Conservation (phyloP, 2,888 invertebrate genomes). For the Tyria jacobaeae region DNA sequence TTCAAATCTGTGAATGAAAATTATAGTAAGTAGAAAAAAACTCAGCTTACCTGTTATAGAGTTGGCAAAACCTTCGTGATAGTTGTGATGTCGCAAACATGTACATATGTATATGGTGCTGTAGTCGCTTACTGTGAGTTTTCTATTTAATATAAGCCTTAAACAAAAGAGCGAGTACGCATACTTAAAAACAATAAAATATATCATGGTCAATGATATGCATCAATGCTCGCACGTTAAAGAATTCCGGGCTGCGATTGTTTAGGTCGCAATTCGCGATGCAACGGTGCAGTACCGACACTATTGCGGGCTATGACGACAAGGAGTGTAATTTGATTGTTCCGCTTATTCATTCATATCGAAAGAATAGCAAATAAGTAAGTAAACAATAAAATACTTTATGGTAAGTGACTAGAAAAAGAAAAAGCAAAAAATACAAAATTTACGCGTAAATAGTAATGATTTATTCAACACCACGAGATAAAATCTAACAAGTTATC, state of each 20-base stretch:
- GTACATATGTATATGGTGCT: too few relatives aligned
- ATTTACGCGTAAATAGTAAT: neutral
- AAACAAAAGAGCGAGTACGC: neutral
- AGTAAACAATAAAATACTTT: neutral
- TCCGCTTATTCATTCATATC: too few relatives aligned
- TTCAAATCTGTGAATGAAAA: too few relatives aligned
- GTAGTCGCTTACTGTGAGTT: neutral
- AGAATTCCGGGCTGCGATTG: slow-evolving; percentile 54
- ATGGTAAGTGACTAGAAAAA: neutral
- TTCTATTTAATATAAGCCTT: neutral
- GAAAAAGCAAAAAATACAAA: too few relatives aligned
- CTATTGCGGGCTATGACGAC: neutral
- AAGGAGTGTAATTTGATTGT: neutral
- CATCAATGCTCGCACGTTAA: slow-evolving; percentile 58
- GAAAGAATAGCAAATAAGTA: neutral
- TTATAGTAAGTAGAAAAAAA: too few relatives aligned
- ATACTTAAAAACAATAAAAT: slow-evolving; percentile 35
- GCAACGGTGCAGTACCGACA: slow-evolving; percentile 20
- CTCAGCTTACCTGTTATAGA: neutral
- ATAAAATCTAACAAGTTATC: neutral
- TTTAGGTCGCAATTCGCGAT: slow-evolving; percentile 49
- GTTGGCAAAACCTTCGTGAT: neutral
- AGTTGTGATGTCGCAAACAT: neutral
- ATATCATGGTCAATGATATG: slow-evolving; percentile 53
- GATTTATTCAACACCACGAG: neutral